These are phyloP conservation scores for Pterophyllum scalare DNA, from an alignment of 2,113 vertebrate genomes.

Conservation along the genomic window DNA sequence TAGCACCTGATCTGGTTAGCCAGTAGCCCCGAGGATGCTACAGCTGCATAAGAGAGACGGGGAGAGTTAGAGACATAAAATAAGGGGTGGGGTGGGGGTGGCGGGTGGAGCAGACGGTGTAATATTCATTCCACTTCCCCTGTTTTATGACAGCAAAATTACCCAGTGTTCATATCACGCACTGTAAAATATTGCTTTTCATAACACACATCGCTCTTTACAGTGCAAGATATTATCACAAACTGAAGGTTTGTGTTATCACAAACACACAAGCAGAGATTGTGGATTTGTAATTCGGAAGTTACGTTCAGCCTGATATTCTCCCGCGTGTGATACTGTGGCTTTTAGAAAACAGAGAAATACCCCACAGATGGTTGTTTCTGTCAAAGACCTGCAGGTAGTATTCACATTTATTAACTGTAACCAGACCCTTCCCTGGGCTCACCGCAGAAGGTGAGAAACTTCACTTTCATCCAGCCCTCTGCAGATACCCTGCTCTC, in stretches of 20 bases:
- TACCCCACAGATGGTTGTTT: not conserved
- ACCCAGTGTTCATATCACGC: slow-evolving; percentile 71
- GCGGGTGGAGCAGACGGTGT: slow-evolving; percentile 67
- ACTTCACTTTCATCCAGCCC: not conserved
- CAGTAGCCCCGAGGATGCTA: slow-evolving; percentile 70
- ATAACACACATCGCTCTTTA: slow-evolving; percentile 40
- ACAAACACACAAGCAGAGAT: slow-evolving; percentile 26
- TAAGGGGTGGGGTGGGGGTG: slow-evolving; percentile 32
- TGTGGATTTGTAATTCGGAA: slow-evolving; percentile 41
- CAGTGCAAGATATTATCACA: slow-evolving; percentile 29
- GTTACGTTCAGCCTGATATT: not conserved
- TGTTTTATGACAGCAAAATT: slow-evolving; percentile 71
- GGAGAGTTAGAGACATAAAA: slow-evolving; percentile 52
- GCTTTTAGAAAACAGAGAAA: not conserved
- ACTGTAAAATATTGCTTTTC: slow-evolving; percentile 67
- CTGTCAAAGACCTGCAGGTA: not conserved
- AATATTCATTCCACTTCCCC: slow-evolving; percentile 73
- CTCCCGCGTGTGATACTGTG: no score
- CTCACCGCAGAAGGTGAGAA: not conserved
- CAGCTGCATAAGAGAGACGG: slow-evolving; percentile 71
- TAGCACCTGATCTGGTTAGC: slow-evolving; percentile 82
- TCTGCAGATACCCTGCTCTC: not conserved
- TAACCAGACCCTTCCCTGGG: not conserved
- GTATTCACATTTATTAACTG: fast-evolving
- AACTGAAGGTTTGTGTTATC: slow-evolving; percentile 7